These are phyloP conservation scores for Calycopis cecrops DNA, from an alignment of 1,140 invertebrate genomes.

Conservation along the genomic window DNA sequence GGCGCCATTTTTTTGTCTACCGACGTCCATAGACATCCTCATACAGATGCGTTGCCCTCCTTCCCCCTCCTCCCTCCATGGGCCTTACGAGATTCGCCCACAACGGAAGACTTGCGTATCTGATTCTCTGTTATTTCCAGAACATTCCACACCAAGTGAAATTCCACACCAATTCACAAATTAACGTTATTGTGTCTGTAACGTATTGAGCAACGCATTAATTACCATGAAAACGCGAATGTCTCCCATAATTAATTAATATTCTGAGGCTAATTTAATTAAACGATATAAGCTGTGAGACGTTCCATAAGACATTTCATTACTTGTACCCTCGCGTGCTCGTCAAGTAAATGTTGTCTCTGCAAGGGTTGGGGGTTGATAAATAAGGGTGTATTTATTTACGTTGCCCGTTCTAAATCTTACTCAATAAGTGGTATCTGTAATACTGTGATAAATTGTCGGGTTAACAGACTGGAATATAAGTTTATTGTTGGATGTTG, in stretches of 20 bases:
- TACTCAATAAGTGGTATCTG: constrained; percentile 1
- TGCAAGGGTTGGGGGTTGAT: constrained; percentile 1
- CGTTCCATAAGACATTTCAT: constrained; percentile 4
- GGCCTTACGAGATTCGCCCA: too few species aligned
- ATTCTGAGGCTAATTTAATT: constrained; percentile 12
- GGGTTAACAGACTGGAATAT: neutral
- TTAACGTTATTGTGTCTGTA: neutral
- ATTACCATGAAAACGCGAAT: neutral
- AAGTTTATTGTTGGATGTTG: too few species aligned
- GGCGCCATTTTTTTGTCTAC: too few species aligned
- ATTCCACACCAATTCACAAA: neutral
- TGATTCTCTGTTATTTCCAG: too few species aligned
- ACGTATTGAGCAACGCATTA: neutral
- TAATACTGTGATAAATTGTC: constrained; percentile 1
- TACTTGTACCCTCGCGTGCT: constrained; percentile 1
- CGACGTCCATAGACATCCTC: too few species aligned
- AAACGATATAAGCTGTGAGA: neutral
- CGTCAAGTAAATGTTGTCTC: constrained; percentile 2
- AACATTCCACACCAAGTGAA: too few species aligned
- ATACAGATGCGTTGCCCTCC: too few species aligned
- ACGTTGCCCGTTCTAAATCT: constrained; percentile 1
- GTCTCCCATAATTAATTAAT: constrained; percentile 10
- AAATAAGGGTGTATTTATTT: constrained; percentile 8
- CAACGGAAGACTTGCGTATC: too few species aligned
- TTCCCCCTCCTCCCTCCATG: too few species aligned